phyloP scores from a whole-genome alignment of 2,113 vertebrate genomes.

The Progne subis region DNA sequence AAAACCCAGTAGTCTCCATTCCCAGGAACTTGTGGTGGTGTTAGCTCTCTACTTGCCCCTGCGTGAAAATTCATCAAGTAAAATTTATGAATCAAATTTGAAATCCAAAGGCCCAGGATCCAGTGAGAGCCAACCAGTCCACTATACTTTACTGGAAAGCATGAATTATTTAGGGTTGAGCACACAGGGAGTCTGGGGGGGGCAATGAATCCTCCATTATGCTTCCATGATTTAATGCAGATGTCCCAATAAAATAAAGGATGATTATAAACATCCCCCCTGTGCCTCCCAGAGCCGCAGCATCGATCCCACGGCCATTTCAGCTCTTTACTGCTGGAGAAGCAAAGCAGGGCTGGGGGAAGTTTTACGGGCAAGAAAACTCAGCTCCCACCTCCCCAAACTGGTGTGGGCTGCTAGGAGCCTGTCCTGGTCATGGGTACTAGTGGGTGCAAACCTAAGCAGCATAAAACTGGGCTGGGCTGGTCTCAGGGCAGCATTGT shows the following conservation, averaged over 20 bases:
- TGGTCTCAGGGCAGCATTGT: background rate
- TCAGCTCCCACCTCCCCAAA: background rate
- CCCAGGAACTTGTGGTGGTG: rapidly evolving
- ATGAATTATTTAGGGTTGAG: slow-evolving; percentile 74
- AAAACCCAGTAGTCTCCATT: background rate
- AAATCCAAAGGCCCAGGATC: background rate
- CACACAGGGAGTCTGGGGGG: background rate
- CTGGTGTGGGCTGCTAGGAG: rapidly evolving
- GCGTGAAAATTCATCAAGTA: background rate
- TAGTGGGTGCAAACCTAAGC: background rate
- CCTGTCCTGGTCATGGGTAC: background rate
- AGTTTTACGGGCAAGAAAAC: background rate
- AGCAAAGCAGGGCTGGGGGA: background rate
- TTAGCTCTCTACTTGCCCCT: background rate
- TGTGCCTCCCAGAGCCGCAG: background rate
- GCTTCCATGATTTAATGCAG: slow-evolving; percentile 71
- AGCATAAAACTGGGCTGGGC: background rate
- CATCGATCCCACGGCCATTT: slow-evolving; percentile 27
- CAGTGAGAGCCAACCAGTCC: background rate
- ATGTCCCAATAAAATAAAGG: slow-evolving; percentile 69
- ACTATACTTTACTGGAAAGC: slow-evolving; percentile 68
- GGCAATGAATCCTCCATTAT: slow-evolving; percentile 54
- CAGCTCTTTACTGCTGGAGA: slow-evolving; percentile 23
- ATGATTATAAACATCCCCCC: background rate
- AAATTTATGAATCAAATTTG: background rate